Percentiles rank a stretch among this genome's conserved stretches.
These are phyloP conservation scores for Drosophila helvetica DNA, from an alignment of 2,888 invertebrate species.

Conservation along the genomic window DNA sequence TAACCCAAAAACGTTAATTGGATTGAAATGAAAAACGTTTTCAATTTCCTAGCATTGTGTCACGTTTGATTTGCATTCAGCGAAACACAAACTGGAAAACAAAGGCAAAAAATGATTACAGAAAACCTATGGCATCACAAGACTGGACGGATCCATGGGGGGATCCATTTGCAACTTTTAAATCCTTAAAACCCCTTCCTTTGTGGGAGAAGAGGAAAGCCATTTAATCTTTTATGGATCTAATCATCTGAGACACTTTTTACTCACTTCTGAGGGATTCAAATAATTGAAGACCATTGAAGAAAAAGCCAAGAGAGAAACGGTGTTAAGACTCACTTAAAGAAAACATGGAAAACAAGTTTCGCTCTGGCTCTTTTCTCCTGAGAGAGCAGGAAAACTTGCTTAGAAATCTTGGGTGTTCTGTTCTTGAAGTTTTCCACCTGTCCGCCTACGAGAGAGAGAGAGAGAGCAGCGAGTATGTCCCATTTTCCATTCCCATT, in stretches of 20 bases:
- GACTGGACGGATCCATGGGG: neutral
- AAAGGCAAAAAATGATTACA: constrained; percentile 21
- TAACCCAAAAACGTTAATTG: constrained; percentile 83
- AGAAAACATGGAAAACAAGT: neutral
- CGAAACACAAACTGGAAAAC: neutral
- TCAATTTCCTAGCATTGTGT: constrained; percentile 75
- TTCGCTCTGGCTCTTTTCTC: neutral
- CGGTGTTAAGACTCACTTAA: no score
- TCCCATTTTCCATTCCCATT: neutral
- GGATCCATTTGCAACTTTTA: neutral
- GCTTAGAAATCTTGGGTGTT: neutral
- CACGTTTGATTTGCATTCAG: constrained; percentile 70
- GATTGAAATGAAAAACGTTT: constrained; percentile 78
- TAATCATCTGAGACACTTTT: no score
- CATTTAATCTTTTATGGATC: no score
- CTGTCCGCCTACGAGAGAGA: neutral
- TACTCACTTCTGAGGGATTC: no score
- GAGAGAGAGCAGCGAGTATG: neutral
- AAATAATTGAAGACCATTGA: no score
- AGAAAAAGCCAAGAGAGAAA: no score
- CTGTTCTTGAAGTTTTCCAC: neutral
- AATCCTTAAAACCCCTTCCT: no score
- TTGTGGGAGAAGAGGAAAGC: no score
- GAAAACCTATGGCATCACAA: neutral
- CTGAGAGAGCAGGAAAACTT: neutral